Conservation (phyloP, 2,888 invertebrate genomes). For the Iselma pallidipennis region DNA sequence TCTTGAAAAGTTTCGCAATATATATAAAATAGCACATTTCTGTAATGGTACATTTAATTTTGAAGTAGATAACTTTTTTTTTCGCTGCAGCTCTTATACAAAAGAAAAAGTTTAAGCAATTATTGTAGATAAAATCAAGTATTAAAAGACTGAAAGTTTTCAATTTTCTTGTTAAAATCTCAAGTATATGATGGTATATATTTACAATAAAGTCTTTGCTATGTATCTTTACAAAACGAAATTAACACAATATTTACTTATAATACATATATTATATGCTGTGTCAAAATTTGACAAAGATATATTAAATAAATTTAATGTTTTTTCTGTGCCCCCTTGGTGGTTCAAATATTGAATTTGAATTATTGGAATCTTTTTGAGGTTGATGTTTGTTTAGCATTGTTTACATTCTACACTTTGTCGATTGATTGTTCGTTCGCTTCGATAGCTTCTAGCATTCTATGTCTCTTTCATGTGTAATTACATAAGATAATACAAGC, state of each 20-base stretch:
- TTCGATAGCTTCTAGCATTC: slow-evolving; percentile 11
- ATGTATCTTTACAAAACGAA: no score
- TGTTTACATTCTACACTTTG: slow-evolving; percentile 20
- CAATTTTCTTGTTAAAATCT: no score
- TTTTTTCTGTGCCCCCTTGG: background rate
- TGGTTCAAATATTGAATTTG: slow-evolving; percentile 16
- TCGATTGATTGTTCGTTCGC: slow-evolving; percentile 19
- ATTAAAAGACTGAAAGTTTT: no score
- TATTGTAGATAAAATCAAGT: background rate
- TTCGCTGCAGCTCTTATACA: no score
- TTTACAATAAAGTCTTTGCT: no score
- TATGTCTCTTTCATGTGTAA: background rate
- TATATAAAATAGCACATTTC: no score
- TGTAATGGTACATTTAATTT: no score
- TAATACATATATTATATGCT: background rate
- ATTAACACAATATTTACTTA: background rate
- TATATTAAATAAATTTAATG: background rate
- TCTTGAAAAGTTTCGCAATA: no score
- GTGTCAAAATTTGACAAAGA: background rate
- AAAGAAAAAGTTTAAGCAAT: background rate
- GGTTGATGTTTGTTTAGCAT: slow-evolving; percentile 10
- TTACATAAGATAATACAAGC: background rate
- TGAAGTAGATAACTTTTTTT: no score
- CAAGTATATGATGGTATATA: no score
- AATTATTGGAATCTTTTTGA: slow-evolving; percentile 14